Percentiles rank a stretch among this genome's conserved stretches.
Conservation (phyloP, 1,140 invertebrate species). For the Solenopsis fugax region DNA sequence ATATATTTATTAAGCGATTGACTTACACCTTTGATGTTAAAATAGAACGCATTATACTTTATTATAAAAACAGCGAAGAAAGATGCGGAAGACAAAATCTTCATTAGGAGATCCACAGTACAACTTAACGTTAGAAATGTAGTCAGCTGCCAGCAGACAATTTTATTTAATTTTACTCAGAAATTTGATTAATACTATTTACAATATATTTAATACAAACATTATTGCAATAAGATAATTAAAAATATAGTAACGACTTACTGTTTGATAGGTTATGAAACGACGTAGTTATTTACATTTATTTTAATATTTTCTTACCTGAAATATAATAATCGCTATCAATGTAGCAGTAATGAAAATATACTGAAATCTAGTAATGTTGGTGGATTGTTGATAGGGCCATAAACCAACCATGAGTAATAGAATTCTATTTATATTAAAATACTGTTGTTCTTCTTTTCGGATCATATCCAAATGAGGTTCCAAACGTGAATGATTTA, state of each 20-base stretch:
- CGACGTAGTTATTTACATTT: neutral
- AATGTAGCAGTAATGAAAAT: neutral
- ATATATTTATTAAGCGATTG: neutral
- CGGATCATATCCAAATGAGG: neutral
- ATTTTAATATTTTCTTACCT: neutral
- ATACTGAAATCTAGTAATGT: too few species aligned
- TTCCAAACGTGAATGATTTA: neutral
- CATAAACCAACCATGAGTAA: neutral
- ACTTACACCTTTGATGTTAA: slow-evolving; percentile 5
- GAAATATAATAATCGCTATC: neutral
- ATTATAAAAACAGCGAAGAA: neutral
- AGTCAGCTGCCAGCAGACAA: neutral
- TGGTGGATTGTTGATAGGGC: too few species aligned
- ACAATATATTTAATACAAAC: neutral
- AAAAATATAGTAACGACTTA: neutral
- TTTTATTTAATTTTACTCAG: neutral
- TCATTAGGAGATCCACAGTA: neutral
- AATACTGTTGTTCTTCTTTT: neutral
- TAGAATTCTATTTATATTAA: neutral
- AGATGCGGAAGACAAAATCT: neutral
- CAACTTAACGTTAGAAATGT: neutral
- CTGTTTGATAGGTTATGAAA: neutral
- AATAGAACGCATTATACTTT: neutral
- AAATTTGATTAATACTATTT: neutral
- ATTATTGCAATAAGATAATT: neutral